Conservation (phyloP, 2,797 vertebrate genomes). For the Anabacerthia variegaticeps region DNA sequence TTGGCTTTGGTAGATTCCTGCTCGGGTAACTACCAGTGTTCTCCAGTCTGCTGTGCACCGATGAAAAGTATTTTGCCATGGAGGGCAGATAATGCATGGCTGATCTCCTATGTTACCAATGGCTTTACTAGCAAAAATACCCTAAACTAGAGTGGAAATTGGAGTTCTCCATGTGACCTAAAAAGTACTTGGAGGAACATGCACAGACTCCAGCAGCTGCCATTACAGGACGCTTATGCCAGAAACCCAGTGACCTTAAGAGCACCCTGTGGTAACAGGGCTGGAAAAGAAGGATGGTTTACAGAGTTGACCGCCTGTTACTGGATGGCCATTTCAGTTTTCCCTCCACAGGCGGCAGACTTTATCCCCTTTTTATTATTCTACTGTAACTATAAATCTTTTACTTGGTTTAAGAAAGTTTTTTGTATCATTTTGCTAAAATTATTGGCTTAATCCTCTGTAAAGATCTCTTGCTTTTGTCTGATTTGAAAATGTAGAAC, state of each 20-base stretch:
- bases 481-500: slow-evolving; percentile 70
- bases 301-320: slow-evolving; percentile 73
- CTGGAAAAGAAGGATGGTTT: slow-evolving; percentile 75
- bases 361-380: slow-evolving; percentile 74
- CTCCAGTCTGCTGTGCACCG: slow-evolving; percentile 91
- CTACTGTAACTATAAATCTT: slow-evolving; percentile 78
- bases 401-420: slow-evolving; percentile 80
- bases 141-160: slow-evolving; percentile 74
- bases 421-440: slow-evolving; percentile 83
- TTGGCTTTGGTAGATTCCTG: slow-evolving; percentile 88
- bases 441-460: slow-evolving; percentile 78
- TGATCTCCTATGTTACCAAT: slow-evolving; percentile 81
- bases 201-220: slow-evolving; percentile 77
- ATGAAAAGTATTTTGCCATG: slow-evolving; percentile 84
- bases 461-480: slow-evolving; percentile 77
- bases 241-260: slow-evolving; percentile 66
- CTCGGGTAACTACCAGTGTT: slow-evolving; percentile 89
- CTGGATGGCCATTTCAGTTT: slow-evolving; percentile 71
- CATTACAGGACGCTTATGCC: slow-evolving; percentile 70
- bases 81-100: slow-evolving; percentile 85
- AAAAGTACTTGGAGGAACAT: slow-evolving; percentile 68
- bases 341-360: slow-evolving; percentile 69
- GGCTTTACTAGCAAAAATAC: slow-evolving; percentile 80
- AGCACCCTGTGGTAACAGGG: slow-evolving; percentile 65
- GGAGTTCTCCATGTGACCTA: slow-evolving; percentile 81